Conservation (phyloP, 2,797 vertebrate species). For the Schizopygopsis pylzovi region DNA sequence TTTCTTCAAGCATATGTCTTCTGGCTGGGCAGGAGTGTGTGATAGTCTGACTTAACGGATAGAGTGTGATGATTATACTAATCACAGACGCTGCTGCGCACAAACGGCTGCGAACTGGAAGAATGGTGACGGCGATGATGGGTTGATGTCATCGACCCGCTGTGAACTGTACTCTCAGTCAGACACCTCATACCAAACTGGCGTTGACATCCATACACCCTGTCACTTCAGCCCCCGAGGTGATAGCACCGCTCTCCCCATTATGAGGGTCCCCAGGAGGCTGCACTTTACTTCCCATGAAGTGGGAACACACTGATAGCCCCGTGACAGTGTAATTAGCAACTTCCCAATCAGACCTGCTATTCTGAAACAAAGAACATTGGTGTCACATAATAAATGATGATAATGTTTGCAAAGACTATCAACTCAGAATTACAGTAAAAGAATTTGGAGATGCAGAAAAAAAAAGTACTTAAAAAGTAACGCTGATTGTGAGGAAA, state of each 20-base stretch:
- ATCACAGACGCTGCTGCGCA: slow-evolving; percentile 44
- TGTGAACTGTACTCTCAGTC: slow-evolving; percentile 67
- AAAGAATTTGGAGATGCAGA: not conserved
- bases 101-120: slow-evolving; percentile 60
- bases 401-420: not conserved
- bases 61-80: slow-evolving; percentile 68
- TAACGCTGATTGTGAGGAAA: slow-evolving; percentile 1
- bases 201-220: slow-evolving; percentile 59
- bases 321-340: slow-evolving; percentile 72
- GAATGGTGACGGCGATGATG: slow-evolving; percentile 69
- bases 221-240: slow-evolving; percentile 60
- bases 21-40: slow-evolving; percentile 49
- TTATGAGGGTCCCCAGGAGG: slow-evolving; percentile 57
- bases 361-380: slow-evolving; percentile 31
- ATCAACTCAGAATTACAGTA: not conserved
- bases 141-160: slow-evolving; percentile 70
- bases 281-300: slow-evolving; percentile 63
- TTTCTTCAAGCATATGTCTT: slow-evolving; percentile 47
- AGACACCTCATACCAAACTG: slow-evolving; percentile 60
- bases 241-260: slow-evolving; percentile 52
- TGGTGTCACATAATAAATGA: slow-evolving; percentile 6
- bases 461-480: not conserved
- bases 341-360: slow-evolving; percentile 47
- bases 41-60: slow-evolving; percentile 57
- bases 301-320: slow-evolving; percentile 64